Conservation (phyloP, 1,140 invertebrate species). For the Sarcophaga bullata region DNA sequence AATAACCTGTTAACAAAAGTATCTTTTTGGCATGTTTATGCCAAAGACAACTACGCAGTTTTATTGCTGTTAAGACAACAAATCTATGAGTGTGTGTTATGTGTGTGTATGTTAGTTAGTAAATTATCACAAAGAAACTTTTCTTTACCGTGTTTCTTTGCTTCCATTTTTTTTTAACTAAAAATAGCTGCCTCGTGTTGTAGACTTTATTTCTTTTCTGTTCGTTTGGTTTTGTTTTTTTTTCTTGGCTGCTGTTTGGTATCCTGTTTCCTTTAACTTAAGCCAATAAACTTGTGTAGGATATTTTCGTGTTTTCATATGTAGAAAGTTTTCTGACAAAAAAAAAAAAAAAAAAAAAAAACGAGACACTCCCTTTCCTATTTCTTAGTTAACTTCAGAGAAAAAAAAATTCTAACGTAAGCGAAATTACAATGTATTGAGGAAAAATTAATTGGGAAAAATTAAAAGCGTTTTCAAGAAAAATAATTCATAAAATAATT, state of each 20-base stretch:
- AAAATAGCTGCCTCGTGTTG: no score
- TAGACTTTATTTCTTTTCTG: neutral
- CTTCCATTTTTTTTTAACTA: no score
- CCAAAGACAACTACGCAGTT: neutral
- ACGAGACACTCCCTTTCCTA: no score
- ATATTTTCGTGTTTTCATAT: neutral
- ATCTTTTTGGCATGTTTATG: neutral
- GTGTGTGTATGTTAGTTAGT: neutral
- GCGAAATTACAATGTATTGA: no score
- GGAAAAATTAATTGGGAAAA: no score
- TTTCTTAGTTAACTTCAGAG: no score
- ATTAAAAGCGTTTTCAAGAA: no score
- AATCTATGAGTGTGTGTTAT: neutral
- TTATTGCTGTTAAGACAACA: no score
- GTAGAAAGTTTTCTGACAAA: neutral
- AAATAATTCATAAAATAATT: no score
- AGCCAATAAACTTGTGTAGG: neutral
- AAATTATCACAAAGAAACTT: neutral
- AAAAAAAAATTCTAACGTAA: no score
- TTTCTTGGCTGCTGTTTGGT: neutral
- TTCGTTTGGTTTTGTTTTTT: neutral
- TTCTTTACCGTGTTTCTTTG: neutral
- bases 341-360: neutral
- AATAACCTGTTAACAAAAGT: slow-evolving; percentile 27
- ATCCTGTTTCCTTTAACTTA: neutral